These are phyloP conservation scores for Eulemur rufifrons DNA, from an alignment of 2,113 vertebrate species.

Conservation along the genomic window DNA sequence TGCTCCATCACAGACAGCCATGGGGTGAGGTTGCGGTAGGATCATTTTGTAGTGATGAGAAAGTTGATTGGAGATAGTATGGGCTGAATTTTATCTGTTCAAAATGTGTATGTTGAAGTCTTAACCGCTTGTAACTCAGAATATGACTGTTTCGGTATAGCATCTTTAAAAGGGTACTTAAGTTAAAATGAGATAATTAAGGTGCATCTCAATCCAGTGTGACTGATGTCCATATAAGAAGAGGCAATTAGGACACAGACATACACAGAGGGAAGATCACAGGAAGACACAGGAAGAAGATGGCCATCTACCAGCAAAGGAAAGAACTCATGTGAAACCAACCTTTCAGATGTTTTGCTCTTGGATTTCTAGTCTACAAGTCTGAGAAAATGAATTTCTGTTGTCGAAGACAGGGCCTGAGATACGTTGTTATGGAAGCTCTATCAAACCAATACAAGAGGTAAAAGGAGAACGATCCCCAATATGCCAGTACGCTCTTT, in stretches of 20 bases:
- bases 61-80: neutral
- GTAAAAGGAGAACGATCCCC: neutral
- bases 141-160: neutral
- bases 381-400: neutral
- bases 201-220: neutral
- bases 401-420: neutral
- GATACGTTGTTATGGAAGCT: too few relatives aligned
- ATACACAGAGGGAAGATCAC: rapidly evolving
- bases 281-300: neutral
- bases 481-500: neutral
- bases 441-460: neutral
- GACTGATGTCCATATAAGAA: neutral
- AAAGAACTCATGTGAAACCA: neutral
- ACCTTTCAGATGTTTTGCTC: neutral
- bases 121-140: neutral
- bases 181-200: neutral
- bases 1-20: neutral
- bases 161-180: neutral
- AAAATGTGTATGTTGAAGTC: neutral
- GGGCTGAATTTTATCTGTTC: neutral
- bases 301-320: neutral
- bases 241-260: neutral
- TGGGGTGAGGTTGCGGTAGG: neutral
- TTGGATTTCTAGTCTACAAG: neutral
- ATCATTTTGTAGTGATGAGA: neutral